These are phyloP conservation scores for Brachionus calyciflorus DNA, from an alignment of 1,140 invertebrate species.

Conservation along the genomic window DNA sequence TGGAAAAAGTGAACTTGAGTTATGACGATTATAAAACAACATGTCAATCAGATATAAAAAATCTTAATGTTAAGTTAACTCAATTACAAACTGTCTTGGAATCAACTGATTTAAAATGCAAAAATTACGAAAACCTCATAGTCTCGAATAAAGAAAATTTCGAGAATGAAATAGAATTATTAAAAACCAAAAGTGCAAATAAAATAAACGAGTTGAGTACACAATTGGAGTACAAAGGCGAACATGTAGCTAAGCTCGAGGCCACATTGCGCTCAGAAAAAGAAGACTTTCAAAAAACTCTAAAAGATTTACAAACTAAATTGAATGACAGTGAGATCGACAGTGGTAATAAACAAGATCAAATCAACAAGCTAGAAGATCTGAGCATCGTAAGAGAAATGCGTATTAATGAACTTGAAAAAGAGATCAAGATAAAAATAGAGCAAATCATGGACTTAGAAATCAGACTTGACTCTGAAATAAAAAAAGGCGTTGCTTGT, in stretches of 20 bases:
- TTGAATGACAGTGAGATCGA: not conserved
- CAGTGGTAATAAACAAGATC: not conserved
- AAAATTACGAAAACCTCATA: conserved; percentile 3
- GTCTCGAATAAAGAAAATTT: not conserved
- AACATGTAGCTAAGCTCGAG: not conserved
- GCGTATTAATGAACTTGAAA: not conserved
- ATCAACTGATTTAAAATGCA: conserved; percentile 32
- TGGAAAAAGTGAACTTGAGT: conserved; percentile 7
- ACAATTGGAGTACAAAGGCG: conserved; percentile 2
- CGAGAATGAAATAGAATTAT: not conserved
- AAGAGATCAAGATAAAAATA: conserved; percentile 31
- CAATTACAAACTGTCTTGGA: conserved; percentile 2
- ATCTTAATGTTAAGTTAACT: conserved; percentile 14
- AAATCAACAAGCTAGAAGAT: not conserved
- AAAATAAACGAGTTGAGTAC: conserved; percentile 33
- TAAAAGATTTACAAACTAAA: conserved; percentile 2
- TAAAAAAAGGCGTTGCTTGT: not conserved
- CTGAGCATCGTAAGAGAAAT: not conserved
- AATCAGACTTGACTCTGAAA: not conserved
- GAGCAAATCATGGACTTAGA: conserved; percentile 21
- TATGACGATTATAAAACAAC: conserved; percentile 6
- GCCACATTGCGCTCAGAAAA: not conserved
- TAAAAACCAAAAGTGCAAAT: not conserved
- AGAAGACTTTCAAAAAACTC: not conserved
- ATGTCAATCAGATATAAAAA: not conserved